These are phyloP conservation scores for Gambusia holbrooki DNA, from an alignment of 2,113 vertebrate species.

Conservation along the genomic window DNA sequence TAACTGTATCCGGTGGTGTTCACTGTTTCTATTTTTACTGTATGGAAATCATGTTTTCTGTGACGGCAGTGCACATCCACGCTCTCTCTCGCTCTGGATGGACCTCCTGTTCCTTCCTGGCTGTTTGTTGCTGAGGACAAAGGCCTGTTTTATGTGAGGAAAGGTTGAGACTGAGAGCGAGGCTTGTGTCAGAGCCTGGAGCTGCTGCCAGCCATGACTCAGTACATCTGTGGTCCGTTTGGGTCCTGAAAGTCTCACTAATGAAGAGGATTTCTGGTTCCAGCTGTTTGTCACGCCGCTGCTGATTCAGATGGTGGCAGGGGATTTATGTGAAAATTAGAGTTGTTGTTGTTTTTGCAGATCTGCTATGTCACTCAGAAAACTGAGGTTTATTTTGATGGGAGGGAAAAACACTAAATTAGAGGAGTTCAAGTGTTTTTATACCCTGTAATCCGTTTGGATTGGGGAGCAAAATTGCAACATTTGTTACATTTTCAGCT, in stretches of 20 bases:
- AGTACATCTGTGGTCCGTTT: constrained; percentile 47
- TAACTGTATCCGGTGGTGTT: too few relatives aligned
- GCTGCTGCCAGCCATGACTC: constrained; percentile 57
- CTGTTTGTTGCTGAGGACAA: constrained; percentile 74
- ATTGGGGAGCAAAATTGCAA: too few relatives aligned
- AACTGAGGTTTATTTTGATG: background rate
- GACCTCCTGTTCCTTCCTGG: constrained; percentile 68
- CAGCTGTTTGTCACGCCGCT: background rate
- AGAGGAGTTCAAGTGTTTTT: background rate
- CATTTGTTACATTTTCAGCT: too few relatives aligned
- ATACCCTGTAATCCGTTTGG: too few relatives aligned
- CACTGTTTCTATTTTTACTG: constrained; percentile 30
- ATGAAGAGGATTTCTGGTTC: constrained; percentile 23
- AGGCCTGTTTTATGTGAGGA: constrained; percentile 69
- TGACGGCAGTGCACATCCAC: constrained; percentile 53
- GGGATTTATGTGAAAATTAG: background rate
- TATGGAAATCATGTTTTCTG: constrained; percentile 62
- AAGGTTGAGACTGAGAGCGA: constrained; percentile 62
- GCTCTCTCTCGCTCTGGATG: constrained; percentile 32
- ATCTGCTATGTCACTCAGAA: background rate
- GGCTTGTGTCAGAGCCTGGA: constrained; percentile 63
- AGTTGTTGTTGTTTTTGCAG: background rate
- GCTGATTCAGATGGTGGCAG: background rate
- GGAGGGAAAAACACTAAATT: background rate
- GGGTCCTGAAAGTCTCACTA: constrained; percentile 37